Conservation (phyloP, 2,888 invertebrate species). For the Tanypteryx hageni region DNA sequence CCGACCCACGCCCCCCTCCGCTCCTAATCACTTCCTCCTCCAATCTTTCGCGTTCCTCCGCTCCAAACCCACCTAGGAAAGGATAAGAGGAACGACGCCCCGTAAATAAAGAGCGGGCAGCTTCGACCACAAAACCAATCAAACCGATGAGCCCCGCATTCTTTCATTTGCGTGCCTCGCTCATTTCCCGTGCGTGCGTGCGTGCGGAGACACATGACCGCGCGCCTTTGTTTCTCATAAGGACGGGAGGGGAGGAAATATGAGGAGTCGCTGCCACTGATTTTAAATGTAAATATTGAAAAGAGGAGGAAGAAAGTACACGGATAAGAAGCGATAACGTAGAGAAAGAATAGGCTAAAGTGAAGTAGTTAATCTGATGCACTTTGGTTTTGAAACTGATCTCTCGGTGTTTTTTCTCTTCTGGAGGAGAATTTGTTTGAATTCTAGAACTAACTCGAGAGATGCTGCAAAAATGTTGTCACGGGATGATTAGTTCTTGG, state of each 20-base stretch:
- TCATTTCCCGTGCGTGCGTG: neutral
- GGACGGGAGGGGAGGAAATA: neutral
- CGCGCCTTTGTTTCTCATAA: neutral
- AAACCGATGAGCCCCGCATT: neutral
- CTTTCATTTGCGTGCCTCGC: conserved; percentile 62
- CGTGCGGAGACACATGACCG: neutral
- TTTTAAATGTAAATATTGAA: neutral
- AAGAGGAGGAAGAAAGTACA: too few relatives aligned
- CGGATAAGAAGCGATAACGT: too few relatives aligned
- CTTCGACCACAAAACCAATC: neutral
- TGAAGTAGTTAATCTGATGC: too few relatives aligned
- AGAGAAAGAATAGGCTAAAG: too few relatives aligned
- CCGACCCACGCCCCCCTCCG: neutral
- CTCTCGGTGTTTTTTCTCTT: too few relatives aligned
- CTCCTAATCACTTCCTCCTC: neutral
- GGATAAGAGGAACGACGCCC: neutral
- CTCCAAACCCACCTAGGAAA: neutral
- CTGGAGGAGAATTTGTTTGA: too few relatives aligned
- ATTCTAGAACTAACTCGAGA: too few relatives aligned
- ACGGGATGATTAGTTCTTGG: too few relatives aligned
- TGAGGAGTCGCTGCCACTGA: neutral
- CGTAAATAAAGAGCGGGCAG: neutral
- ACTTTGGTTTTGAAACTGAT: too few relatives aligned
- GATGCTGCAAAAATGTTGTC: too few relatives aligned
- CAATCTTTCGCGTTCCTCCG: conserved; percentile 46